A percentile compares a stretch with the other conserved stretches of the same genome.
Conservation (phyloP, 2,113 vertebrate species). For the Strix uralensis region DNA sequence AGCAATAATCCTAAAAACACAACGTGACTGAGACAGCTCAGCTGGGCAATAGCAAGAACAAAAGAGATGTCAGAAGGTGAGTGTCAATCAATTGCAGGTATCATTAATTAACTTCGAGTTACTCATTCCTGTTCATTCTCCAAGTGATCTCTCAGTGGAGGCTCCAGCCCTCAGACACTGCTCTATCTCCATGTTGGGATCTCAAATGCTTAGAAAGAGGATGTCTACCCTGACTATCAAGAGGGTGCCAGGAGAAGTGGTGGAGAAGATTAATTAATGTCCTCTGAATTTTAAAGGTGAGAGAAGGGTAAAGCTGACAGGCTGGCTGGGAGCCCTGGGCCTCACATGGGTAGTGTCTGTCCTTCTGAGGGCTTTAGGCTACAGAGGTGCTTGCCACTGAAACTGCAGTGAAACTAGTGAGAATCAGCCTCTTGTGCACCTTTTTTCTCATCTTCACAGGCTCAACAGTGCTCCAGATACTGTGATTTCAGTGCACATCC, state of each 20-base stretch:
- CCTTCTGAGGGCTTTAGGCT: background rate
- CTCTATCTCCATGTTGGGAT: fast-evolving
- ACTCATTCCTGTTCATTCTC: background rate
- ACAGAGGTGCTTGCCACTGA: no score
- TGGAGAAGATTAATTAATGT: background rate
- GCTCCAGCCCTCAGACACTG: background rate
- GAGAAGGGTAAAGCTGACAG: background rate
- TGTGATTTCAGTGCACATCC: fast-evolving
- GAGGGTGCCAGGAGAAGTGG: background rate
- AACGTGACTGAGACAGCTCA: background rate
- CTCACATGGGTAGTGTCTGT: background rate
- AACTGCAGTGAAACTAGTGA: background rate
- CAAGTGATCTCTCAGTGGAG: no score
- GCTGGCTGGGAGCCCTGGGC: background rate
- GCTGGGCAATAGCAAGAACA: background rate
- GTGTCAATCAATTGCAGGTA: background rate
- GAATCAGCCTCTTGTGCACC: background rate
- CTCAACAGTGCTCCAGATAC: background rate
- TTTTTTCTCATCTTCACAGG: background rate
- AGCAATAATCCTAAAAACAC: background rate
- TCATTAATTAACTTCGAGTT: background rate
- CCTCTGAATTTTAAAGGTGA: background rate
- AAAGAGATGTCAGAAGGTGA: background rate
- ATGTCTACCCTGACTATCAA: background rate
- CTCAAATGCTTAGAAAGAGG: background rate